Conservation (phyloP, 2,113 vertebrate species). For the Nibea albiflora region DNA sequence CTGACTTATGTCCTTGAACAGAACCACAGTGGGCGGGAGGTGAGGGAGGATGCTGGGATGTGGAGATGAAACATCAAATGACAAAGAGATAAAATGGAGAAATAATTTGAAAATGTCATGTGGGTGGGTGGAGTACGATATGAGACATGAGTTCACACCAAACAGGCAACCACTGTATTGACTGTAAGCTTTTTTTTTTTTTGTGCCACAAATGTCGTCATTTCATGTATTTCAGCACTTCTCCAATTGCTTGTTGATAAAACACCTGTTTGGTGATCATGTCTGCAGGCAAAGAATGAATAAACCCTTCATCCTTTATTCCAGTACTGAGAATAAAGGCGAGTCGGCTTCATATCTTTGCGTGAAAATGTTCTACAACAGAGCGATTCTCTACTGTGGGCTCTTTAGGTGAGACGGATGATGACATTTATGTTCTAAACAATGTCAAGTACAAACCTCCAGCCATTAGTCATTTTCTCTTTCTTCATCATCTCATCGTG, state of each 20-base stretch:
- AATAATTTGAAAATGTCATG: constrained; percentile 72
- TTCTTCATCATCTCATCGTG: constrained; percentile 38
- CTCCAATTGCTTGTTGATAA: too few species aligned
- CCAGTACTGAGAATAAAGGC: constrained; percentile 66
- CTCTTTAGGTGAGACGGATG: constrained; percentile 65
- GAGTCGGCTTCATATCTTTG: constrained; percentile 76
- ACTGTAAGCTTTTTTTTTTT: constrained; percentile 3
- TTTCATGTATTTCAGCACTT: background rate
- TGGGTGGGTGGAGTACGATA: constrained; percentile 55
- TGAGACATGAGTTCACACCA: constrained; percentile 74
- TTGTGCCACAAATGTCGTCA: background rate
- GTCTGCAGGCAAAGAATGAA: constrained; percentile 80
- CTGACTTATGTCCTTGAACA: constrained; percentile 99
- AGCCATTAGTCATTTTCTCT: constrained; percentile 78
- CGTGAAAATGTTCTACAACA: constrained; percentile 54
- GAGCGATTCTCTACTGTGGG: constrained; percentile 82
- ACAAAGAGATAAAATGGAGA: constrained; percentile 70
- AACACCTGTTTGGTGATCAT: constrained; percentile 73
- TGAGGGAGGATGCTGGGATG: constrained; percentile 84
- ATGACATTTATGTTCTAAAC: constrained; percentile 27
- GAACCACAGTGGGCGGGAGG: constrained; percentile 79
- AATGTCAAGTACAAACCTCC: constrained; percentile 64
- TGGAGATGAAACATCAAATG: constrained; percentile 79
- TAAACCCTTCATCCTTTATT: constrained; percentile 63
- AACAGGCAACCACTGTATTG: constrained; percentile 55